Percentiles rank a stretch among this genome's conserved stretches.
Conservation (phyloP, 2,888 invertebrate genomes). For the Phorcus lineatus region DNA sequence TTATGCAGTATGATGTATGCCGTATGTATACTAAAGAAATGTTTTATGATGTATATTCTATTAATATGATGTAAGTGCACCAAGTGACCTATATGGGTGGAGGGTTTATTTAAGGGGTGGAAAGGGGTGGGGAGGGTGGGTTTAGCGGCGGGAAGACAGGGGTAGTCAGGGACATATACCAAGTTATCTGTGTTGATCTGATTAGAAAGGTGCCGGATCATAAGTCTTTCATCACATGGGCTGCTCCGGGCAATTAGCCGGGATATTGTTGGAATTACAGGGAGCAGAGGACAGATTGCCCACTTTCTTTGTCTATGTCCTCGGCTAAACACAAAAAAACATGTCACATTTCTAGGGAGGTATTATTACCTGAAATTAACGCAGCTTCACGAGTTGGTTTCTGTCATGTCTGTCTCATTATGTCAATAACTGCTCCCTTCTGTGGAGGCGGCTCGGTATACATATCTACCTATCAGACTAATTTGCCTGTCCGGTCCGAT, state of each 20-base stretch:
- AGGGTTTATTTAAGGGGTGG: background rate
- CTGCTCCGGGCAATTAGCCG: background rate
- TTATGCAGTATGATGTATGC: no score
- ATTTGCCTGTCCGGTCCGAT: slow-evolving; percentile 1
- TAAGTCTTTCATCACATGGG: background rate
- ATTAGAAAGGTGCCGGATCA: background rate
- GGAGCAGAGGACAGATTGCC: background rate
- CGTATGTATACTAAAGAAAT: no score
- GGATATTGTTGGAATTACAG: slow-evolving; percentile 1
- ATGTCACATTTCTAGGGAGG: slow-evolving; percentile 18
- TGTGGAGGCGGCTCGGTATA: background rate
- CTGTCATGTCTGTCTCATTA: slow-evolving; percentile 22
- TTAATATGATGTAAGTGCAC: no score
- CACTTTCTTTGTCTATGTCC: background rate
- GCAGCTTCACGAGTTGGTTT: slow-evolving; percentile 20
- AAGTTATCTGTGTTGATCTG: background rate
- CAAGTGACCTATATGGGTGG: no score
- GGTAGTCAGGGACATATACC: background rate
- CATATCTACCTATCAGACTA: slow-evolving; percentile 3
- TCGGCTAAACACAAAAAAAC: slow-evolving; percentile 12
- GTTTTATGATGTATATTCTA: no score
- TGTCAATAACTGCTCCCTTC: slow-evolving; percentile 23
- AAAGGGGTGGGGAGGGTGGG: background rate
- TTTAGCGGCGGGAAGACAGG: background rate
- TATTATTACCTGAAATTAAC: slow-evolving; percentile 23